Evolutionary conservation across 2,888 invertebrate genomes (phyloP), one percentile per base, ranked within the genome.

Genomic region (Rhodophaea formosa): DNA sequence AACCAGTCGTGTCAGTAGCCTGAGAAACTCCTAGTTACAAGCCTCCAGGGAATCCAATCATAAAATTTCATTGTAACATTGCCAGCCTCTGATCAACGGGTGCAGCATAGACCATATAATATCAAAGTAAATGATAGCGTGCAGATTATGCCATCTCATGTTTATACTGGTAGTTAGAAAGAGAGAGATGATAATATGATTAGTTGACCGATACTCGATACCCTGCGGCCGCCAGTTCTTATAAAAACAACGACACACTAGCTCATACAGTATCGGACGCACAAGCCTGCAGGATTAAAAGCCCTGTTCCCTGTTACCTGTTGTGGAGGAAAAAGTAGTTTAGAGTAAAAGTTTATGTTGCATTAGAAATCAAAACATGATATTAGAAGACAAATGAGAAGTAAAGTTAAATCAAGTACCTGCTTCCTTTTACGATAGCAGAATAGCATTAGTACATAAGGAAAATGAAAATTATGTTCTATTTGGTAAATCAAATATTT

Each of bases 241-340:
- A 80, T 80, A 86, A 86, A 86, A 86, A 84, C 72, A 77, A 77
- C 80, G 80, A 83, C 74, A 78, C 70, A 69, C 70, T 71, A 79
- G 74, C 77, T 76, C 74, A 45, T 51, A 53, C 47, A 73, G 70
- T 75, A 73, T 74, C 78, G 66, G 63, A 73, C 79, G 80, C 80
- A 80, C 80, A 78, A 68, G 61, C 76, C 62, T 72, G 71, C 75
- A 80, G 83, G 88, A 88, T 88, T 87, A 88, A 82, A 79, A 86
- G 88, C 88, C 89, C 86, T 86, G 88, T 89, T 89, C 88, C 88
- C 87, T 88, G 86, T 88, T 88, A 89, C 89, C 88, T 88, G 88
- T 79, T 82, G 78, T 68, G 74, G 74, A 82, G 86, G 82, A 87
- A 88, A 89, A 88, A 88, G 78, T 71, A 73, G 84, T 86, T n/a